Conservation (phyloP, 2,113 vertebrate genomes). For the Hirundichthys speculiger region DNA sequence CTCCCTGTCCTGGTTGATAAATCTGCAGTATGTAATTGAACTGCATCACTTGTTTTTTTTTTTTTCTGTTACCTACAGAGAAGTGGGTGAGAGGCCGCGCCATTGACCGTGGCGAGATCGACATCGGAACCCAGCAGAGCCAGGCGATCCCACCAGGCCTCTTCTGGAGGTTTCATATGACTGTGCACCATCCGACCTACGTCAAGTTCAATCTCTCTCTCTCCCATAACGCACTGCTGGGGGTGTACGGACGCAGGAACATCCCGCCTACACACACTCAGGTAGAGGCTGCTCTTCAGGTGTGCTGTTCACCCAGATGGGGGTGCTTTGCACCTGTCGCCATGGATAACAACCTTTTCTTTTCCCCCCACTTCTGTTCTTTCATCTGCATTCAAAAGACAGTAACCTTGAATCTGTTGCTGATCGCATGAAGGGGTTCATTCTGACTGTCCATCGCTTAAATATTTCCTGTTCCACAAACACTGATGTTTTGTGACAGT, state of each 20-base stretch:
- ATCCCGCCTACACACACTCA: constrained; percentile 98
- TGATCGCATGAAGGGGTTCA: not conserved
- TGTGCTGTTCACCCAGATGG: constrained; percentile 52
- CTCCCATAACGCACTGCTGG: constrained; percentile 93
- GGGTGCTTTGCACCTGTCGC: constrained; percentile 24
- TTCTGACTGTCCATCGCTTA: not conserved
- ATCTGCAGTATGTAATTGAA: constrained; percentile 21
- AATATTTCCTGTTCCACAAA: not conserved
- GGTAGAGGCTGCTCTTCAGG: constrained; percentile 77
- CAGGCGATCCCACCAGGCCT: constrained; percentile 94
- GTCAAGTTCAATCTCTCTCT: constrained; percentile 97
- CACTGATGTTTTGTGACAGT: too few relatives aligned
- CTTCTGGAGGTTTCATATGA: constrained; percentile 98
- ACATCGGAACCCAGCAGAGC: constrained; percentile 91
- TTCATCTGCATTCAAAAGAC: constrained; percentile 16
- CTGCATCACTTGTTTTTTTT: constrained; percentile 2
- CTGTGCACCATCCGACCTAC: constrained; percentile 94
- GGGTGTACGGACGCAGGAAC: constrained; percentile 97
- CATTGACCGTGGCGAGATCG: constrained; percentile 94
- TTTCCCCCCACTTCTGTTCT: constrained; percentile 4
- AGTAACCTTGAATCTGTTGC: not conserved
- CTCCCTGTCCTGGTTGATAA: constrained; percentile 34
- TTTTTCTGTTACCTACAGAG: constrained; percentile 53
- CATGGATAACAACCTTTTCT: constrained; percentile 6
- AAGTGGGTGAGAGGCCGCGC: constrained; percentile 86